phyloP scores from a whole-genome alignment of 2,888 invertebrate genomes.

The Fragum whitleyi region DNA sequence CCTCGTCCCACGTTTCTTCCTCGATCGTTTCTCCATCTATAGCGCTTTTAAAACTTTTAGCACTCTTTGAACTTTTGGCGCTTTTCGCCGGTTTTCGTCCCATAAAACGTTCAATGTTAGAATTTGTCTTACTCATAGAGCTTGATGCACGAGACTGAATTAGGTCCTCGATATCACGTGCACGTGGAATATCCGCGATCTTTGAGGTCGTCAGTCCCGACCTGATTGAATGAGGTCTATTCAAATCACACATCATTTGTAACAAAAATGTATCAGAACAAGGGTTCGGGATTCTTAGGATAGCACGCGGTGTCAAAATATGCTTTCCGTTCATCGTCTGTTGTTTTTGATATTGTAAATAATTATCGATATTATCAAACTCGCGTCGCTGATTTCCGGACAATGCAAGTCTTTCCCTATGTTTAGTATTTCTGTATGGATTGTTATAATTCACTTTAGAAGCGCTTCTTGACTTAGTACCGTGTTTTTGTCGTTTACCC shows the following conservation, averaged over 20 bases:
- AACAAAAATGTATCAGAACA: slow-evolving; percentile 77
- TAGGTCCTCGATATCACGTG: slow-evolving; percentile 72
- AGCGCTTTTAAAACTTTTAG: slow-evolving; percentile 37
- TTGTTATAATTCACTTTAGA: slow-evolving; percentile 70
- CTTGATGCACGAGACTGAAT: slow-evolving; percentile 67
- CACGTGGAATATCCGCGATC: slow-evolving; percentile 70
- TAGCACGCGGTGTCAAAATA: slow-evolving; percentile 58
- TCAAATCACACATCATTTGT: slow-evolving; percentile 76
- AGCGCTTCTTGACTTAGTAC: slow-evolving; percentile 28
- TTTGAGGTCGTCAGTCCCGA: slow-evolving; percentile 50
- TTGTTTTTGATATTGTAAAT: slow-evolving; percentile 69
- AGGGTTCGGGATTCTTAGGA: slow-evolving; percentile 71
- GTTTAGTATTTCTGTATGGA: slow-evolving; percentile 72
- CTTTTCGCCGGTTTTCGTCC: slow-evolving; percentile 59
- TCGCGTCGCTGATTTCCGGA: slow-evolving; percentile 58
- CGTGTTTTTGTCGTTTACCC: slow-evolving; percentile 40
- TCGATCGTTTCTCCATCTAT: slow-evolving; percentile 53
- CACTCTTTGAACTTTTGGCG: slow-evolving; percentile 47
- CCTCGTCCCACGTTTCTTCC: slow-evolving; percentile 51
- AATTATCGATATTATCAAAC: slow-evolving; percentile 69
- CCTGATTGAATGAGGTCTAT: slow-evolving; percentile 59
- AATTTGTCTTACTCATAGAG: slow-evolving; percentile 60
- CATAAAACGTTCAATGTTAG: slow-evolving; percentile 60
- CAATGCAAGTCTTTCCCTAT: slow-evolving; percentile 64
- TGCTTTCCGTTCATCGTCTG: slow-evolving; percentile 57